Evolutionary conservation across 1,140 invertebrate genomes (phyloP).

Genomic region (Trichonephila clavipes): DNA sequence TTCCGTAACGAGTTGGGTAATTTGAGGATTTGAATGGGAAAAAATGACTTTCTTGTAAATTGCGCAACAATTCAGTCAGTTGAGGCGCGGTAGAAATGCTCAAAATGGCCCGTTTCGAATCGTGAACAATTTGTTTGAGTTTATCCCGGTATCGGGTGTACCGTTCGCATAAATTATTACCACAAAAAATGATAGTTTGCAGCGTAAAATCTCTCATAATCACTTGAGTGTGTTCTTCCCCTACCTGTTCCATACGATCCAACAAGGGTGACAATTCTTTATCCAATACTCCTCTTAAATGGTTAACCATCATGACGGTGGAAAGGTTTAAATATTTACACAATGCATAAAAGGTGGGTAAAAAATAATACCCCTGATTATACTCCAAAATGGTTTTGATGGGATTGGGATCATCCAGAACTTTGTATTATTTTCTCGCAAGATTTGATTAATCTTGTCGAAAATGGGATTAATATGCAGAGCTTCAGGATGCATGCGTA

Average conservation of each 20-base stretch:
- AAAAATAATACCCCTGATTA: constrained; percentile 56
- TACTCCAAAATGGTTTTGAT: constrained; percentile 44
- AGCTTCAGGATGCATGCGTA: not conserved
- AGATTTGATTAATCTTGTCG: not conserved
- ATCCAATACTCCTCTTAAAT: not conserved
- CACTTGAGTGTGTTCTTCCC: not conserved
- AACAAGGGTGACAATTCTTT: not conserved
- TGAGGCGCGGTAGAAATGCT: not conserved
- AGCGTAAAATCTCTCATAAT: no score
- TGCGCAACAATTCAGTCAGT: not conserved
- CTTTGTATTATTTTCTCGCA: not conserved
- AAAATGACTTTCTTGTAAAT: constrained; percentile 50
- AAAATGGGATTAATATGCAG: not conserved
- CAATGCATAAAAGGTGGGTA: constrained; percentile 52
- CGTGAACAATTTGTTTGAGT: no score
- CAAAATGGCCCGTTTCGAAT: no score
- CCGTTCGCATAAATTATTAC: no score
- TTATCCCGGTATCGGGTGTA: no score
- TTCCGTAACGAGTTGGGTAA: not conserved
- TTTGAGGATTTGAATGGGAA: not conserved
- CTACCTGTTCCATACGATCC: not conserved
- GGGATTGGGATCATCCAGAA: constrained; percentile 26
- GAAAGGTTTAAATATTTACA: not conserved
- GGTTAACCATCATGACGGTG: not conserved
- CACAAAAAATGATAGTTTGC: no score